Base-by-base conservation (phyloP, 1,140 invertebrate genomes). In the Conopomorpha cramerella region DNA sequence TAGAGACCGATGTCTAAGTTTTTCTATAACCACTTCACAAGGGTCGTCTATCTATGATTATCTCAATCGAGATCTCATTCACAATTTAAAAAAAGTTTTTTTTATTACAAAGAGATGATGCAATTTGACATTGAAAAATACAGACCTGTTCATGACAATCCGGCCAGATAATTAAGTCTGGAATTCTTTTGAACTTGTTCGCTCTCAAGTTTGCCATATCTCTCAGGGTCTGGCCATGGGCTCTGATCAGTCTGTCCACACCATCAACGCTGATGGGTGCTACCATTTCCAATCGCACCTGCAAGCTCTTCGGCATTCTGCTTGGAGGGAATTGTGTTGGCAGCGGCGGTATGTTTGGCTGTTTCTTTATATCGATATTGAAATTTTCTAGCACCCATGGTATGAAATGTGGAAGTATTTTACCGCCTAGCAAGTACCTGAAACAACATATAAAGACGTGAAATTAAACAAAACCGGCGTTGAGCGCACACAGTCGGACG, bases 151-250 rank as follows among this genome's bases (percentile, higher is more conserved):
- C 82, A 60, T 97, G 94, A 51, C 74, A 84, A 14, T 81, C 83
- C 17, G 95, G 95, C 96, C 96, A 99, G 1, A 96, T 77, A 1
- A 99, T 91, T 4, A 98, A 54, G 60, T 99, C 96, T 1, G 95
- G 95, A 62, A 99, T 92, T 44, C 95, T 82, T 8, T 84, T 77
- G 55, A 93, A 90, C 29, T 65, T 82, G 31, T 88, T 86, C 26
- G 79, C 65, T 55, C 90, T 81, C 19, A 98, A 59, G 4, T 82
- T 76, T 49, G 88, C 89, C 38, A 99, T 91, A 59, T 99, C 96
- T 46, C 92, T 84, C 7, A 99, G 68, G 0, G 96, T 97, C 62
- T 99, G 93, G 3, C 96, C 96, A 73, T 99, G 96, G n/a, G 92
- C 87, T 31, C 95, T 81, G 37, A 96, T 85, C 12, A 99, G 62